Conservation (phyloP, 35 echinoderm and acorn worm genomes). For the Lytechinus pictus region DNA sequence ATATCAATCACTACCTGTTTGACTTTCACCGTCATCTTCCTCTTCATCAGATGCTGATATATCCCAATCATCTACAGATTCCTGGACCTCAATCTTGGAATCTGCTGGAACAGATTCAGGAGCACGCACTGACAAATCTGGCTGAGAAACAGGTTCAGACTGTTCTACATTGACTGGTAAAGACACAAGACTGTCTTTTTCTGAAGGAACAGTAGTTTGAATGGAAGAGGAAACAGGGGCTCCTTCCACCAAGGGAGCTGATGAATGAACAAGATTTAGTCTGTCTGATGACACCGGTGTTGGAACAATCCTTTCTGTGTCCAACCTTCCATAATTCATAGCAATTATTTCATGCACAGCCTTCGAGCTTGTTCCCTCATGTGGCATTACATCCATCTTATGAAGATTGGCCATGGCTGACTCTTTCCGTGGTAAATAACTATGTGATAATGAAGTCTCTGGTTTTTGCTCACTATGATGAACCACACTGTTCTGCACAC, state of each 20-base stretch:
- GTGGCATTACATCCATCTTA: not conserved
- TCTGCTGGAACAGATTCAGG: not conserved
- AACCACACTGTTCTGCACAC: not conserved
- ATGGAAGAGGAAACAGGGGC: not conserved
- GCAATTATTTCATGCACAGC: constrained; percentile 32
- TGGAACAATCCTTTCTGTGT: not conserved
- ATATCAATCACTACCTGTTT: not conserved
- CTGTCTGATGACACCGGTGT: not conserved
- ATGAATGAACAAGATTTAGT: not conserved
- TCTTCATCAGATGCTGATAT: constrained; percentile 60
- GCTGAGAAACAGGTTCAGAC: not conserved
- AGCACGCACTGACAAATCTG: not conserved
- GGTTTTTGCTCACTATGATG: not conserved
- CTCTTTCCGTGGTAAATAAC: not conserved
- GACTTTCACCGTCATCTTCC: constrained; percentile 34
- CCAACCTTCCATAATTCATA: not conserved
- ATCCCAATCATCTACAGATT: constrained; percentile 52
- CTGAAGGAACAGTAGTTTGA: not conserved
- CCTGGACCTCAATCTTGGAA: not conserved
- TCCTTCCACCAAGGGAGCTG: not conserved
- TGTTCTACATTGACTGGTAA: not conserved
- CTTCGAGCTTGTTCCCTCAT: not conserved
- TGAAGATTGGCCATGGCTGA: not conserved
- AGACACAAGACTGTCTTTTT: not conserved
- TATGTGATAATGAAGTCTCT: not conserved